Evolutionary conservation across 1,140 invertebrate genomes (phyloP), one percentile per base, ranked within the genome.

Genomic region (Drusus annulatus): DNA sequence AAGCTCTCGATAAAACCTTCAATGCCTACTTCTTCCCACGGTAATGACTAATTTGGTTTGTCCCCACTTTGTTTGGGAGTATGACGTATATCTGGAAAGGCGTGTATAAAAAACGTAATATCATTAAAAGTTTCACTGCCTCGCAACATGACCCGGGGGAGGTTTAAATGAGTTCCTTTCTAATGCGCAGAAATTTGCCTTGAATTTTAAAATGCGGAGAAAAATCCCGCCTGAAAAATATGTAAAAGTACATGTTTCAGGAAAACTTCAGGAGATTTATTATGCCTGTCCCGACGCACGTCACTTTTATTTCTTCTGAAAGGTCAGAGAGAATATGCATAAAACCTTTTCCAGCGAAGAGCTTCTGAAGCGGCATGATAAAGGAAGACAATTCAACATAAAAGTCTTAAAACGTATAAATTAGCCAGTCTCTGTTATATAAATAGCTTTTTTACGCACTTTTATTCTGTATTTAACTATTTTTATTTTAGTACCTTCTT

Each of bases 291-390:
- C 50, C 68, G 45, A 71, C 68, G 62, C 62, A 65, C 28, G 68
- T 71, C 68, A 71, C 19, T 52, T 71, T 71, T 51, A 71, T 71
- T 71, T 21, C 50, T 71, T 21, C 68, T 25, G 50, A 71, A 71
- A 71, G 68, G 68, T 71, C 68, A 71, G 68, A 71, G 36, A 71
- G 36, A 71, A 71, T 71, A 71, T 71, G 68, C 68, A 71, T 71
- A 71, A 71, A 52, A 50, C 68, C 68, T 71, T 71, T 52, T 52
- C 25, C 15, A 52, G 68, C 50, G 10, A 52, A 52, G n/a, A 68
- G 50, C 68, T 21, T 25, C 68, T n/a, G 63, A 52, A 71, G 51
- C 21, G 68, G 68, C 17, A 71, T 71, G 50, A 71, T 71, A 71
- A 54, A 71, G 50, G 68, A 71, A 54, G 68, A 71, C 68, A 71